These are phyloP conservation scores for Gryllus longicercus DNA, from an alignment of 2,888 invertebrate species.

Conservation along the genomic window DNA sequence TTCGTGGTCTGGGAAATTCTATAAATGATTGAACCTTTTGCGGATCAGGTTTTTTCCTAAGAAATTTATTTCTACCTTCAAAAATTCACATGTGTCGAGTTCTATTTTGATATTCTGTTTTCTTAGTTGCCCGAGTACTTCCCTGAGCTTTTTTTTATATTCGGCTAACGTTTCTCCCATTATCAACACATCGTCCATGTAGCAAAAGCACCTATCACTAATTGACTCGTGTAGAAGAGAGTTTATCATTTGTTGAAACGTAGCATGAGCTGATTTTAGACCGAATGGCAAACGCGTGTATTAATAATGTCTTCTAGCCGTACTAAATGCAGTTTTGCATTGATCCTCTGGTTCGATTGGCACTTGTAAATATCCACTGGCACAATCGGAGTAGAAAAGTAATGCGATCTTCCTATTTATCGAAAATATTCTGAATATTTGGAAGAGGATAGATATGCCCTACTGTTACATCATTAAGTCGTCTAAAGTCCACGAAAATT, in stretches of 20 bases:
- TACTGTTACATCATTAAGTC: slow-evolving; percentile 33
- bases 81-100: slow-evolving; percentile 23
- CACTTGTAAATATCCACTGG: slow-evolving; percentile 43
- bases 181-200: slow-evolving; percentile 42
- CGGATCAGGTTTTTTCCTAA: slow-evolving; percentile 32
- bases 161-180: neutral
- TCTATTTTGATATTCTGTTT: slow-evolving; percentile 6
- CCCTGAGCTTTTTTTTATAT: neutral
- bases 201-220: slow-evolving; percentile 39
- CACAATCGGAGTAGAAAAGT: slow-evolving; percentile 43
- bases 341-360: slow-evolving; percentile 39
- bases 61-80: slow-evolving; percentile 39
- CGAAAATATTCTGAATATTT: too few relatives aligned
- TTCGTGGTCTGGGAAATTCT: too few relatives aligned
- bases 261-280: slow-evolving; percentile 41
- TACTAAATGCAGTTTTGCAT: slow-evolving; percentile 42
- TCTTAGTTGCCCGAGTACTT: slow-evolving; percentile 18
- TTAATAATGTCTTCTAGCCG: slow-evolving; percentile 33
- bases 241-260: slow-evolving; percentile 44
- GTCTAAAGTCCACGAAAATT: slow-evolving; percentile 40
- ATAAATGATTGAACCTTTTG: too few relatives aligned
- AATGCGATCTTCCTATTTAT: slow-evolving; percentile 40
- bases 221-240: slow-evolving; percentile 40
- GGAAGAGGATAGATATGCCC: too few relatives aligned
- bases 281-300: slow-evolving; percentile 43